Conservation (phyloP, 1,140 invertebrate species). For the Lethrus apterus region DNA sequence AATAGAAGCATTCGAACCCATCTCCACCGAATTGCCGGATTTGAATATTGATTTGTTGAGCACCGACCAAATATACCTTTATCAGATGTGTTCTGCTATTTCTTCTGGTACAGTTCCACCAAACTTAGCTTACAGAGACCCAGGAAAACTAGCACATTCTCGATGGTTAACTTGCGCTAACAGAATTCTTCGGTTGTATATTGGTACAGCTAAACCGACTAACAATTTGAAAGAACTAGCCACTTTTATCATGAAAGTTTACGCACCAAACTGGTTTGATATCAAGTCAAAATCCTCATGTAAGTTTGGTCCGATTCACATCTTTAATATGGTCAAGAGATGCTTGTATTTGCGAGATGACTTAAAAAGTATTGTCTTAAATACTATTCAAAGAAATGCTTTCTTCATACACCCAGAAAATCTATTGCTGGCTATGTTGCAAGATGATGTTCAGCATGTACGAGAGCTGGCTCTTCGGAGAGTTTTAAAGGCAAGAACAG, state of each 20-base stretch:
- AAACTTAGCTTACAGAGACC: constrained; percentile 28
- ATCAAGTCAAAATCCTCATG: constrained; percentile 26
- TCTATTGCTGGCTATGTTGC: constrained; percentile 33
- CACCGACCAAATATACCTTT: constrained; percentile 4
- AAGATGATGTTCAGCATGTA: constrained; percentile 28
- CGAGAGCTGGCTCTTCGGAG: constrained; percentile 24
- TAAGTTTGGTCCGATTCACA: background rate
- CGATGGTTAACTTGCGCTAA: constrained; percentile 36
- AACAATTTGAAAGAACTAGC: constrained; percentile 13
- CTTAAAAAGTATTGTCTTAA: background rate
- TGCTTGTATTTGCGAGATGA: background rate
- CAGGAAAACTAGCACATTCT: constrained; percentile 33
- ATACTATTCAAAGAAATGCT: constrained; percentile 20
- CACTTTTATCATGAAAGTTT: constrained; percentile 32
- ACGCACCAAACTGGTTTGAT: constrained; percentile 35
- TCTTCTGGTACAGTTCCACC: constrained; percentile 22
- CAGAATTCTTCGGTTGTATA: constrained; percentile 27
- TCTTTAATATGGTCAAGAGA: background rate
- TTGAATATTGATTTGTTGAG: background rate
- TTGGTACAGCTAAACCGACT: constrained; percentile 23
- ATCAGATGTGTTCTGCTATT: constrained; percentile 21
- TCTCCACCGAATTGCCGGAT: background rate
- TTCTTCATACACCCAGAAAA: constrained; percentile 36
- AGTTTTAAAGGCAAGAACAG: constrained; percentile 24
- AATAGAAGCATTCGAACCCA: background rate